These are phyloP conservation scores for Glaucidium brasilianum DNA, from an alignment of 2,113 vertebrate species.

Conservation along the genomic window DNA sequence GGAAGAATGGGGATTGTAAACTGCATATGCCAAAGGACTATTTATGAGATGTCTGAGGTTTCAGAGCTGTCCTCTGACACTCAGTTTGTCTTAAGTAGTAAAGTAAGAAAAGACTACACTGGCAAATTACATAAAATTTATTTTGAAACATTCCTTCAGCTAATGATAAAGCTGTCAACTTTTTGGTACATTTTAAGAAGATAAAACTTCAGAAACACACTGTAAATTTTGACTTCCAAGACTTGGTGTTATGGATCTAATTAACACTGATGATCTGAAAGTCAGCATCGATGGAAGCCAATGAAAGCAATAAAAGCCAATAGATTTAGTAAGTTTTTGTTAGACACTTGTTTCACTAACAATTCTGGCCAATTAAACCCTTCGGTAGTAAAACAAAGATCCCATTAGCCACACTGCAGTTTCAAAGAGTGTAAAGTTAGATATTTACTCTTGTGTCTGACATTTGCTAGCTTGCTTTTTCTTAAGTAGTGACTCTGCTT, in stretches of 20 bases:
- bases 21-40: constrained; percentile 57
- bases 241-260: neutral
- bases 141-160: neutral
- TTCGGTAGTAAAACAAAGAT: constrained; percentile 37
- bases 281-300: neutral
- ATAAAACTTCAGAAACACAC: neutral
- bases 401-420: constrained; percentile 8
- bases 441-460: neutral
- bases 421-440: constrained; percentile 20
- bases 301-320: neutral
- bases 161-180: neutral
- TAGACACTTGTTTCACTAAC: constrained; percentile 4
- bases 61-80: constrained; percentile 54
- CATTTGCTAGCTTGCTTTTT: constrained; percentile 33
- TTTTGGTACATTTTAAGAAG: neutral
- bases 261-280: neutral
- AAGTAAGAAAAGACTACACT: constrained; percentile 63
- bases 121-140: constrained; percentile 53
- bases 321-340: neutral
- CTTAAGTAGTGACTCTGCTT: constrained; percentile 7
- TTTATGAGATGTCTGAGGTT: constrained; percentile 54
- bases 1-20: constrained; percentile 56
- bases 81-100: constrained; percentile 67
- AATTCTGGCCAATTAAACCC: constrained; percentile 55
- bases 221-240: neutral